Conservation (phyloP, 2,113 vertebrate species). For the Boulengeromyrus knoepffleri region DNA sequence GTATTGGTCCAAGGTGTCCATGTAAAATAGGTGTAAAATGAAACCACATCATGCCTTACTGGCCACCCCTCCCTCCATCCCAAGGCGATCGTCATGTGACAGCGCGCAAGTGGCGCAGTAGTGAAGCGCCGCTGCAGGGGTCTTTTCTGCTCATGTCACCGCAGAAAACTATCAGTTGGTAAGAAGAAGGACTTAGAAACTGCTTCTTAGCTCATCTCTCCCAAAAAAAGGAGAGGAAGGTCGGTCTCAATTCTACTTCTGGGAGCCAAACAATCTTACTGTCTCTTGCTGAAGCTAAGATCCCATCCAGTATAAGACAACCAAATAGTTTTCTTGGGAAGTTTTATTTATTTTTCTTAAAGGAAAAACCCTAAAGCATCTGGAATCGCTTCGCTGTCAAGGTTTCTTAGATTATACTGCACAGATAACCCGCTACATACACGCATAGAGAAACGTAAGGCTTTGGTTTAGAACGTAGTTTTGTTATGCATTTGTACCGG, state of each 20-base stretch:
- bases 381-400: background rate
- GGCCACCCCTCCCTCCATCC: constrained; percentile 73
- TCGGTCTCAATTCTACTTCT: constrained; percentile 51
- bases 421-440: background rate
- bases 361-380: background rate
- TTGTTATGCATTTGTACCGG: background rate
- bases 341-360: background rate
- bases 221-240: constrained; percentile 59
- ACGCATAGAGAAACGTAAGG: background rate
- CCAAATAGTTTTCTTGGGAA: background rate
- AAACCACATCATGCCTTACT: constrained; percentile 87
- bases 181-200: constrained; percentile 88
- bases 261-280: constrained; percentile 44
- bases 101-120: constrained; percentile 98
- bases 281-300: constrained; percentile 39
- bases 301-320: constrained; percentile 22
- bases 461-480: background rate
- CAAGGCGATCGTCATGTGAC: constrained; percentile 98
- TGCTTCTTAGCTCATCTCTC: constrained; percentile 78
- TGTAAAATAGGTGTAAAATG: constrained; percentile 97
- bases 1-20: constrained; percentile 98
- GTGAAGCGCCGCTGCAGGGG: constrained; percentile 96
- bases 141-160: constrained; percentile 98
- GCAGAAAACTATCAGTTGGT: constrained; percentile 96
- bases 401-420: background rate